Evolutionary conservation across 2,797 vertebrate genomes (phyloP).

Genomic region (Benthosema pterotum): DNA sequence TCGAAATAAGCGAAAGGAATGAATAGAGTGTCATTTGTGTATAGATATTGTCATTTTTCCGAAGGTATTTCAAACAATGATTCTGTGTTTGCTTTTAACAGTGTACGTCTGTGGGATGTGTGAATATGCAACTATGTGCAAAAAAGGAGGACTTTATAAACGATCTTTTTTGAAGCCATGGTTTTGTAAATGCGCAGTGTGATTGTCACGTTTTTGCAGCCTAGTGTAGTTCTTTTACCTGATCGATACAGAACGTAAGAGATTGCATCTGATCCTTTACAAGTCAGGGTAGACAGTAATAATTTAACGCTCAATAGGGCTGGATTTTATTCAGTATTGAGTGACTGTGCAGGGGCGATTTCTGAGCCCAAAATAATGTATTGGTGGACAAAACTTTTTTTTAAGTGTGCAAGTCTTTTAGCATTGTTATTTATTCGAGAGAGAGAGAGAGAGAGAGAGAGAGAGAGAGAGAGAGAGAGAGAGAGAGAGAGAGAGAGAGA

Average conservation of each 20-base stretch:
- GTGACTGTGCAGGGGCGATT: slow-evolving; percentile 54
- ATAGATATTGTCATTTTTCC: slow-evolving; percentile 71
- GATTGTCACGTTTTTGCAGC: slow-evolving; percentile 53
- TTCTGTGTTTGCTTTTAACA: slow-evolving; percentile 70
- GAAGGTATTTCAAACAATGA: slow-evolving; percentile 66
- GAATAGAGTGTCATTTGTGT: slow-evolving; percentile 53
- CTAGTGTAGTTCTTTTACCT: slow-evolving; percentile 49
- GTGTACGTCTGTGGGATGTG: slow-evolving; percentile 72
- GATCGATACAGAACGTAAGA: slow-evolving; percentile 35
- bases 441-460: too few species aligned
- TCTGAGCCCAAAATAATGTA: slow-evolving; percentile 29
- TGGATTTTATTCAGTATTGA: slow-evolving; percentile 74
- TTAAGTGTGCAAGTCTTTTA: slow-evolving; percentile 23
- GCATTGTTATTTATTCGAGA: slow-evolving; percentile 37
- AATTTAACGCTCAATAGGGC: slow-evolving; percentile 67
- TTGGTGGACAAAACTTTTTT: slow-evolving; percentile 49
- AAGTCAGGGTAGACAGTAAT: slow-evolving; percentile 59
- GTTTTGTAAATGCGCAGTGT: slow-evolving; percentile 77
- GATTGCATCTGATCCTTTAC: slow-evolving; percentile 54
- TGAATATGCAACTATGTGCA: slow-evolving; percentile 76
- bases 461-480: background rate
- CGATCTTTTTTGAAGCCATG: slow-evolving; percentile 66
- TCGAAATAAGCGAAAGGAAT: slow-evolving; percentile 31
- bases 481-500: background rate
- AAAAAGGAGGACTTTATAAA: slow-evolving; percentile 34